A percentile compares a stretch with the other conserved stretches of the same genome.
Evolutionary conservation across 2,113 vertebrate genomes (phyloP).

Genomic region (Strix aluco): DNA sequence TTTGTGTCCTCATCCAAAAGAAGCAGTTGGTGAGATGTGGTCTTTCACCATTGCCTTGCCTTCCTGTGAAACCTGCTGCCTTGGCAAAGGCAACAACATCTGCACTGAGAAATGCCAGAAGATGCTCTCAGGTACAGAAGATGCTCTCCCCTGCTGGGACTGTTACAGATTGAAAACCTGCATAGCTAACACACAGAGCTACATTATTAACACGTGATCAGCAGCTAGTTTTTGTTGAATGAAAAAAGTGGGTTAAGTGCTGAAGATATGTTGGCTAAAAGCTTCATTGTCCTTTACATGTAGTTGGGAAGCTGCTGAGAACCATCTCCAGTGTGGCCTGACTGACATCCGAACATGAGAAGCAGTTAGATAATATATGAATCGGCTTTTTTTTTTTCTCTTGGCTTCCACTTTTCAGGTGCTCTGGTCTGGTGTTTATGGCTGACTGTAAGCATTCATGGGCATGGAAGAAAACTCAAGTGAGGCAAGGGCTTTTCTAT

Average conservation of each 20-base stretch:
- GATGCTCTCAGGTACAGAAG: not conserved
- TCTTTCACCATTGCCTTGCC: not conserved
- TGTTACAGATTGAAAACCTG: not conserved
- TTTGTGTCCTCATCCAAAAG: not conserved
- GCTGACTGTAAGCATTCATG: not conserved
- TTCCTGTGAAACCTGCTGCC: not conserved
- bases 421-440: not conserved
- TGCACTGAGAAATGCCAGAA: not conserved
- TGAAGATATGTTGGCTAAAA: not conserved
- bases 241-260: not conserved
- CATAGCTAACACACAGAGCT: not conserved
- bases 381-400: not conserved
- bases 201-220: not conserved
- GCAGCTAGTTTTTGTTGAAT: not conserved
- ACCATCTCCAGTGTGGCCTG: not conserved
- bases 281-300: not conserved
- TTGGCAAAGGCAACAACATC: not conserved
- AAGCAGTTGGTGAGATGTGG: not conserved
- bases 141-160: not conserved
- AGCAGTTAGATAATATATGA: not conserved
- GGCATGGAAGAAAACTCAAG: not conserved
- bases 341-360: not conserved
- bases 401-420: not conserved
- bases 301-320: not conserved
- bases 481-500: not conserved